phyloP scores from a whole-genome alignment of 1,140 invertebrate species.

The Psix sp. region DNA sequence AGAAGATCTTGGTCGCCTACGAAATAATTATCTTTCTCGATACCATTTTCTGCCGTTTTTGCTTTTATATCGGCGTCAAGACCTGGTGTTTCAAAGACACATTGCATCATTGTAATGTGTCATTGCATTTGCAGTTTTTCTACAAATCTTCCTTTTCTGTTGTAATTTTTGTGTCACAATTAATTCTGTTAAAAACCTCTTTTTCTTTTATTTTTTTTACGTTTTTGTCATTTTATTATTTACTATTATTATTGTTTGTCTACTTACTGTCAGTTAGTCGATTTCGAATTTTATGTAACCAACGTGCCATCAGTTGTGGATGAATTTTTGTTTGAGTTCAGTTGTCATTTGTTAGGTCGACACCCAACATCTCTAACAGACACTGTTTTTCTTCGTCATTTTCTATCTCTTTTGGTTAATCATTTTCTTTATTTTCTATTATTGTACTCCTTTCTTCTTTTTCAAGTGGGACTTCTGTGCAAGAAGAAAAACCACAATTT shows the following conservation, averaged over 20 bases:
- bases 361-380: conserved; percentile 4
- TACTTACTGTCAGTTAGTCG: conserved; percentile 9
- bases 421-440: conserved; percentile 1
- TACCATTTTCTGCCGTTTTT: conserved; percentile 14
- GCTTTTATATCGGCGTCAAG: conserved; percentile 29
- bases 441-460: too few relatives aligned
- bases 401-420: neutral
- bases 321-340: conserved; percentile 1
- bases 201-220: neutral
- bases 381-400: neutral
- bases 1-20: conserved; percentile 26
- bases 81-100: conserved; percentile 24
- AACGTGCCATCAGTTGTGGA: conserved; percentile 9
- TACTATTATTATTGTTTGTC: neutral
- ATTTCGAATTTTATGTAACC: conserved; percentile 4
- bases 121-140: too few relatives aligned
- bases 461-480: too few relatives aligned
- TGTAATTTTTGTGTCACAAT: too few relatives aligned
- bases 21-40: conserved; percentile 39
- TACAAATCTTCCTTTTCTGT: too few relatives aligned
- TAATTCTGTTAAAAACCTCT: too few relatives aligned
- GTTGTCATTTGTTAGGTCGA: neutral
- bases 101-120: conserved; percentile 13
- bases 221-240: neutral
- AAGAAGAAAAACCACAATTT: neutral